These are phyloP conservation scores for Mystacornis crossleyi DNA, from an alignment of 2,113 vertebrate species.

Conservation along the genomic window DNA sequence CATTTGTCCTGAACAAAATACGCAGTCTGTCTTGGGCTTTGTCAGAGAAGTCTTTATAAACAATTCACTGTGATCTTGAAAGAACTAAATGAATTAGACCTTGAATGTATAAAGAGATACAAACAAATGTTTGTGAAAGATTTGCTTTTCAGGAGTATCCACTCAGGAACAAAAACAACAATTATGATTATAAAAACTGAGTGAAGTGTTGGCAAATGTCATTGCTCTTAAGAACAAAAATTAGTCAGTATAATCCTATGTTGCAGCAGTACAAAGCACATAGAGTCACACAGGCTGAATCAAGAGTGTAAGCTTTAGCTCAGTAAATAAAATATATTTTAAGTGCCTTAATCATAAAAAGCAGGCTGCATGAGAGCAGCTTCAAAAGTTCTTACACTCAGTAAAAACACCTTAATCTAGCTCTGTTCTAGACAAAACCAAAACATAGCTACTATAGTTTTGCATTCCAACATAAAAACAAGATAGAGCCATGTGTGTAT, in stretches of 20 bases:
- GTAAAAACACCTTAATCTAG: no score
- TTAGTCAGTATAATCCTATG: neutral
- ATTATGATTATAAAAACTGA: neutral
- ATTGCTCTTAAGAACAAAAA: neutral
- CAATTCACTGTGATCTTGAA: neutral
- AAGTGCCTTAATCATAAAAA: no score
- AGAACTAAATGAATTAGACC: neutral
- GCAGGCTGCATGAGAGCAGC: no score
- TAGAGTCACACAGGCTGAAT: no score
- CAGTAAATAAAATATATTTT: no score
- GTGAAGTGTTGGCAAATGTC: neutral
- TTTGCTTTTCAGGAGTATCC: neutral
- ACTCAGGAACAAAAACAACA: neutral
- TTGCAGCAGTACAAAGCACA: neutral
- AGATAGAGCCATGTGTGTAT: no score
- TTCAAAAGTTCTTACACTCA: no score
- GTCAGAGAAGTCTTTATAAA: neutral
- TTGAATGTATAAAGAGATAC: neutral
- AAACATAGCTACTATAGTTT: no score
- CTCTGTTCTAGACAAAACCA: no score
- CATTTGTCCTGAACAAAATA: neutral
- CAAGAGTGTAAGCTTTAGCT: no score
- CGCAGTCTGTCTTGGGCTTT: neutral
- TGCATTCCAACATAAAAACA: no score
- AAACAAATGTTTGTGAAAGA: neutral